Conservation (phyloP, 1,140 invertebrate species). For the Batillaria attramentaria region DNA sequence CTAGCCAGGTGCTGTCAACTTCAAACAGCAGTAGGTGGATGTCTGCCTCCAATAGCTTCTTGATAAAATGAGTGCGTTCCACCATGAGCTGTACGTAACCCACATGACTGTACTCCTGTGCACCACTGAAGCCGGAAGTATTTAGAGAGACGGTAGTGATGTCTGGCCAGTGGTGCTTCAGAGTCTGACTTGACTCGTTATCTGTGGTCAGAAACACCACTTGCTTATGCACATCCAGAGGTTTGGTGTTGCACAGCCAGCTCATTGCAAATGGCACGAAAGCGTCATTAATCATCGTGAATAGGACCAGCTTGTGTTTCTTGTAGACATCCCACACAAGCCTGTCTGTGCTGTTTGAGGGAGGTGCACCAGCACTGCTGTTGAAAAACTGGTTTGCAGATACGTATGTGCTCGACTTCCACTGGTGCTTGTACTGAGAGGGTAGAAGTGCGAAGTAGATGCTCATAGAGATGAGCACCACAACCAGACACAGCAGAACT, state of each 20-base stretch:
- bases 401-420: no score
- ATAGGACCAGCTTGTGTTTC: slow-evolving; percentile 34
- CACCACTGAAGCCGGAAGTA: slow-evolving; percentile 31
- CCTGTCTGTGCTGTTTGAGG: no score
- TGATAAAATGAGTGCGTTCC: slow-evolving; percentile 48
- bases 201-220: slow-evolving; percentile 58
- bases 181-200: slow-evolving; percentile 35
- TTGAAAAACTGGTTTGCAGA: no score
- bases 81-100: slow-evolving; percentile 60
- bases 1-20: slow-evolving; percentile 60
- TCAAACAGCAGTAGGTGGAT: slow-evolving; percentile 60
- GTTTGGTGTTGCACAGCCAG: slow-evolving; percentile 61
- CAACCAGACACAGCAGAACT: no score
- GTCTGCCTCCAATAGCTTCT: slow-evolving; percentile 44
- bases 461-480: no score
- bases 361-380: no score
- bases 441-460: no score
- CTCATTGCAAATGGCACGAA: slow-evolving; percentile 57
- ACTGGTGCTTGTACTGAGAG: no score
- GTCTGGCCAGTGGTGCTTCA: slow-evolving; percentile 53
- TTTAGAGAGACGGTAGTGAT: slow-evolving; percentile 44
- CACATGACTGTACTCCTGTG: slow-evolving; percentile 54
- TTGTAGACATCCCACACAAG: background rate
- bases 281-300: slow-evolving; percentile 58
- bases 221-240: slow-evolving; percentile 54